phyloP scores from a whole-genome alignment of 2,797 vertebrate species.

The Xiphorhynchus erythropygius region DNA sequence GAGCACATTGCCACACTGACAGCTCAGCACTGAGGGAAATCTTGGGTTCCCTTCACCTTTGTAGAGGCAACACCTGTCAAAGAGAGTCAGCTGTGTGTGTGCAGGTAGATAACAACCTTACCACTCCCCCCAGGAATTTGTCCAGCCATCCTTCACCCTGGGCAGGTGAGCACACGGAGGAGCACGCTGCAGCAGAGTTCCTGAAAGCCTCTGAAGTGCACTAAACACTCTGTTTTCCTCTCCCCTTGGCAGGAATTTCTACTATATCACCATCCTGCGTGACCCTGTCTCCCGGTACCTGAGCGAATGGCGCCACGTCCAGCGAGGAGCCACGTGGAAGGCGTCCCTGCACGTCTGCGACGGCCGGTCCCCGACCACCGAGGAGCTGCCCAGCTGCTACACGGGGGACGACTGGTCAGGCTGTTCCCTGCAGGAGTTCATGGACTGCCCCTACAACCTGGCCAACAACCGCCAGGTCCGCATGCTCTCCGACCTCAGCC shows the following conservation, averaged over 20 bases:
- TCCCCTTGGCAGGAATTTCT: slow-evolving; percentile 85
- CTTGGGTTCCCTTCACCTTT: not conserved
- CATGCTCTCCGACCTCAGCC: slow-evolving; percentile 95
- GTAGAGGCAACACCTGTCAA: not conserved
- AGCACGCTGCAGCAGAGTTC: not conserved
- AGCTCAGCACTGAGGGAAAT: not conserved
- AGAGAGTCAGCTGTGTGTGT: not conserved
- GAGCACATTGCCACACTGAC: rapidly evolving
- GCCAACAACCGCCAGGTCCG: slow-evolving; percentile 97
- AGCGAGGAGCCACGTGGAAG: slow-evolving; percentile 95
- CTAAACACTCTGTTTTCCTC: slow-evolving; percentile 42
- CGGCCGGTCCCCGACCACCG: slow-evolving; percentile 88
- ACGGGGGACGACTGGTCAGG: slow-evolving; percentile 95
- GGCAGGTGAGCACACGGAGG: rapidly evolving
- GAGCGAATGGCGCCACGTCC: slow-evolving; percentile 97
- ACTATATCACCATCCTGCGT: slow-evolving; percentile 96
- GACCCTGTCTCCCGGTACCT: slow-evolving; percentile 94
- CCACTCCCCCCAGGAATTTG: rapidly evolving
- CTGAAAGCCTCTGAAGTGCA: not conserved
- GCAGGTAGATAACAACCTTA: not conserved
- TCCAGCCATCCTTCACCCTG: not conserved
- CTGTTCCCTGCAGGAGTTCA: slow-evolving; percentile 92
- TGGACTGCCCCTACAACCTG: slow-evolving; percentile 94
- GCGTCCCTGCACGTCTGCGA: slow-evolving; percentile 94
- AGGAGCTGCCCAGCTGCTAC: slow-evolving; percentile 95